Conservation (phyloP, 2,113 vertebrate species). For the Eubucco bourcierii region DNA sequence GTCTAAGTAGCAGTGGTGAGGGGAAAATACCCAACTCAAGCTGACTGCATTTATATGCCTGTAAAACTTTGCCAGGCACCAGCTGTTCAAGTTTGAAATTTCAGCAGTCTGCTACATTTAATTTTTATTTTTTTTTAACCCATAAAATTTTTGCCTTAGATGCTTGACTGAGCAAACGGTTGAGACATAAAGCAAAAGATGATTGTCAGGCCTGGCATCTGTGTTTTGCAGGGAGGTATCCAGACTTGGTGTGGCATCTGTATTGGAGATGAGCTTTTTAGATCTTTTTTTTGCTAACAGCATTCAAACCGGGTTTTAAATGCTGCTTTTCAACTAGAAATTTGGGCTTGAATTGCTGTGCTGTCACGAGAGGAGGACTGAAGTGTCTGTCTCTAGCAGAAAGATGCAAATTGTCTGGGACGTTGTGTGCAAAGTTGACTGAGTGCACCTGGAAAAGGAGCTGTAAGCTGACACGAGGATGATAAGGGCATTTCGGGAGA, state of each 20-base stretch:
- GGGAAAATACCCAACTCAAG: background rate
- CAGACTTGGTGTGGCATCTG: background rate
- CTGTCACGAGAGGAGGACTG: background rate
- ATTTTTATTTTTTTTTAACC: background rate
- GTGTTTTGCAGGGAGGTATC: background rate
- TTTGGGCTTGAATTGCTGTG: background rate
- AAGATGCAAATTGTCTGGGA: background rate
- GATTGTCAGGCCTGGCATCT: background rate
- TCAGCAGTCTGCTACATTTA: background rate
- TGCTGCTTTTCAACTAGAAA: background rate
- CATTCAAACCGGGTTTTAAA: background rate
- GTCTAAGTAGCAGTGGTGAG: background rate
- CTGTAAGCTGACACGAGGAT: background rate
- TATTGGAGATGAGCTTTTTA: background rate
- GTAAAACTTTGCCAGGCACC: background rate
- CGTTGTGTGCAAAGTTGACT: background rate
- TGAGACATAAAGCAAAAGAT: background rate
- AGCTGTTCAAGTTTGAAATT: background rate
- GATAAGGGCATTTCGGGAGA: background rate
- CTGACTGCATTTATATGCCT: background rate
- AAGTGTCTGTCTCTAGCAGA: background rate
- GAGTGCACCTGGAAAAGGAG: background rate
- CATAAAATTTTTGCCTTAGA: background rate
- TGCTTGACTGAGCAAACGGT: background rate
- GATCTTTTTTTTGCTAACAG: background rate